Evolutionary conservation across 2,888 invertebrate species (phyloP).

Genomic region (Cheiracanthium punctorium): DNA sequence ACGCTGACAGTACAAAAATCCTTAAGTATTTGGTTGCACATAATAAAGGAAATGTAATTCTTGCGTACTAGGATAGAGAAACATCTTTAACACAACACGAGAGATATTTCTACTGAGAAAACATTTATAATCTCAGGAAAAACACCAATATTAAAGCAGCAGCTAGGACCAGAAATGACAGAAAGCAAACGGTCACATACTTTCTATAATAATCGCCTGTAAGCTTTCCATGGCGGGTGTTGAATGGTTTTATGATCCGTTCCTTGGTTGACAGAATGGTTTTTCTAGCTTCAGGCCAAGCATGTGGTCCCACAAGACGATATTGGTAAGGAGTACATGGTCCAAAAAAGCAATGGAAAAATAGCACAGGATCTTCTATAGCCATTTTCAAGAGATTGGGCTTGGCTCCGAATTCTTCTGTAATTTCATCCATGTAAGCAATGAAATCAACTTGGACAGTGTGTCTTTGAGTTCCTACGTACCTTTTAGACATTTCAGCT

Average conservation of each 20-base stretch:
- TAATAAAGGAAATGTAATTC: neutral
- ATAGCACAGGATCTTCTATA: slow-evolving; percentile 73
- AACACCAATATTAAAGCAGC: neutral
- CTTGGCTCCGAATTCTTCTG: slow-evolving; percentile 75
- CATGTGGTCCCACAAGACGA: slow-evolving; percentile 76
- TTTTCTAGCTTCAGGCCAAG: slow-evolving; percentile 77
- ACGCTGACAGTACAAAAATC: neutral
- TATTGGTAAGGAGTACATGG: slow-evolving; percentile 76
- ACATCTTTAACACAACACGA: neutral
- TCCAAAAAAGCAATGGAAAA: slow-evolving; percentile 74
- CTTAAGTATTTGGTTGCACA: neutral
- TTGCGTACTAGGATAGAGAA: neutral
- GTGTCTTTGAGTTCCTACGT: slow-evolving; percentile 82
- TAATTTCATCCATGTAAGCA: slow-evolving; percentile 77
- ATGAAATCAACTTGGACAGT: slow-evolving; percentile 60
- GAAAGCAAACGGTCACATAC: slow-evolving; percentile 2
- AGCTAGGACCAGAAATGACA: neutral
- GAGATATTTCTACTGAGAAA: neutral
- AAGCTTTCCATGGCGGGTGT: slow-evolving; percentile 43
- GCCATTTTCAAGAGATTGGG: slow-evolving; percentile 75
- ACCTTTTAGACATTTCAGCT: slow-evolving; percentile 82
- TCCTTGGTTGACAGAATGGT: slow-evolving; percentile 75
- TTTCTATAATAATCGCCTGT: neutral
- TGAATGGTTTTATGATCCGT: slow-evolving; percentile 69
- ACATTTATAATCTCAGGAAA: neutral